Evolutionary conservation across 2,888 invertebrate genomes (phyloP), one percentile per base, ranked within the genome.

Genomic region (Melanostoma mellinum): DNA sequence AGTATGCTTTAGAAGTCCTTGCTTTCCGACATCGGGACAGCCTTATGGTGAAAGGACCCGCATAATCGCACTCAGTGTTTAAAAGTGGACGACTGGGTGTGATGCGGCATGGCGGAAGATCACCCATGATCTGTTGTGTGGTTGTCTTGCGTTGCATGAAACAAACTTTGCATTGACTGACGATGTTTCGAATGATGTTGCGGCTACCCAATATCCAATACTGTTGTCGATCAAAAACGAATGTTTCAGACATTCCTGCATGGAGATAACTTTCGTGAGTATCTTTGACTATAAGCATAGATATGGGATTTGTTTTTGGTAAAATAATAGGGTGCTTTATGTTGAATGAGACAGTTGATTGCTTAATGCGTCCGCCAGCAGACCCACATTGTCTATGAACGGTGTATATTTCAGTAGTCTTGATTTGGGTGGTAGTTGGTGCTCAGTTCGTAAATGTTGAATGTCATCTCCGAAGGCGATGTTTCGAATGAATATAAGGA

Each of bases 121-220:
- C 38, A n/a, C 69, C 78, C 78, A 84, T 85, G 3, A 79, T 44
- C 52, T 72, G 80, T 2, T 36, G 10, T 10, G 50, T 36, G 8
- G 68, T 65, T 38, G 36, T 33, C n/a, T 71, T 77, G 6, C 75
- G 30, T 36, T 74, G 68, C 56, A 80, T 46, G 6, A 85, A 84
- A 20, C 80, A 86, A 4, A 35, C 36, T 30, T 72, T 65, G 61
- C 86, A 84, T 2, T n/a, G 9, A 10, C 53, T 36, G 0, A 72
- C 73, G 0, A 63, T 61, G 9, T 73, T 78, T 6, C 74, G 69
- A 32, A 79, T 61, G 0, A 75, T 9, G 10, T 68, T 77, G 2
- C 65, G 53, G 38, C 68, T 65, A 2, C 77, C 61, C 38, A 84
- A 8, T 8, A 79, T 71, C 77, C 78, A 84, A 40, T 71, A 84